Base-by-base conservation (phyloP, 2,113 vertebrate genomes). In the Nipponia nippon region DNA sequence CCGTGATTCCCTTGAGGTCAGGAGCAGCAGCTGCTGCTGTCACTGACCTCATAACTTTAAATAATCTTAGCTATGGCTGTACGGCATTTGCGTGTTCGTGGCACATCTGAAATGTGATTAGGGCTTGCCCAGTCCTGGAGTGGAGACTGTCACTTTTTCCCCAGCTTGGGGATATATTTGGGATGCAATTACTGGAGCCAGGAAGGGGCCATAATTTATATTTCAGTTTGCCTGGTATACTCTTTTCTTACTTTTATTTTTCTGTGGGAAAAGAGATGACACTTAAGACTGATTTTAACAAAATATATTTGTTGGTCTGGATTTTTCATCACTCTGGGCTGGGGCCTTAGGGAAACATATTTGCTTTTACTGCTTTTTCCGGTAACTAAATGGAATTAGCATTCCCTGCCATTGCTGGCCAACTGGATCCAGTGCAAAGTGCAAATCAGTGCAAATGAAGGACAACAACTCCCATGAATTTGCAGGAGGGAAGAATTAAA, bases 21-120 rank as follows among this genome's bases (percentile, higher is more conserved):
- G 75, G 61, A 86, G 87, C 76, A 83, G 83, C 97, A 97, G 96
- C 95, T 97, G 97, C 95, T 83, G 88, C 92, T 96, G 92, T 97
- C 96, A 95, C 66, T 96, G 94, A 91, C 89, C 70, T 63, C 44
- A 11, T 49, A 84, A 83, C 92, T 95, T 96, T 89, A 90, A 96
- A 91, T 85, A 97, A 91, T 77, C 76, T 58, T 20, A 36, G 83
- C 63, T 89, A 13, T 40, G 65, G 61, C 42, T 7, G 4, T 34
- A 16, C 1, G 11, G 70, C 59, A 53, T 87, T 72, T 84, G 26
- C 58, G 86, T 38, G 75, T 30, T 72, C 7, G 1, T 83, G 81
- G 79, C 69, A 82, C 38, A 63, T 84, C 53, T 96, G 90, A 97
- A 93, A 94, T 26, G 65, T 56, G 78, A 86, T 79, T 50, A 93